A percentile compares a stretch with the other conserved stretches of the same genome.
phyloP scores from a whole-genome alignment of 2,113 vertebrate species.

The Misgurnus anguillicaudatus region DNA sequence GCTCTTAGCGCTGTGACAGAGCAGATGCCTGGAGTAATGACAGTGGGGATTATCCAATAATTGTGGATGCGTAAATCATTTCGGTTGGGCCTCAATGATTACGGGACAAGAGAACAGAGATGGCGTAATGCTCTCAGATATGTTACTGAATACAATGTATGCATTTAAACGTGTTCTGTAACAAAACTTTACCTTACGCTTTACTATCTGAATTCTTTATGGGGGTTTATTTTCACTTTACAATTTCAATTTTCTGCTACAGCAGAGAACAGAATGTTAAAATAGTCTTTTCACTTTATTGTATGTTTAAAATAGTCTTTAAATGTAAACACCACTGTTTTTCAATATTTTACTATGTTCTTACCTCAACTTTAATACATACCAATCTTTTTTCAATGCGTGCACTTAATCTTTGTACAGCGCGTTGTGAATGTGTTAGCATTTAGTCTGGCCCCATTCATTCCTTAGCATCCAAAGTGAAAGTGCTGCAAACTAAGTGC shows the following conservation, averaged over 20 bases:
- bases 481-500: no score
- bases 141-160: conserved; percentile 27
- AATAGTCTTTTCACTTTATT: neutral
- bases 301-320: no score
- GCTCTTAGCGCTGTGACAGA: conserved; percentile 74
- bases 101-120: conserved; percentile 36
- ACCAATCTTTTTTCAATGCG: no score
- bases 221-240: no score
- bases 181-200: conserved; percentile 15
- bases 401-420: no score
- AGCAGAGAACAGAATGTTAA: neutral
- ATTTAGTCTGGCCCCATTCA: no score
- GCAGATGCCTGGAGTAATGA: conserved; percentile 81
- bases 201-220: no score
- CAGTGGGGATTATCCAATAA: conserved; percentile 78
- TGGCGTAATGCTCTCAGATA: neutral
- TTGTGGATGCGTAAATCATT: conserved; percentile 74
- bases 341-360: no score
- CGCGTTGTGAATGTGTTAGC: no score
- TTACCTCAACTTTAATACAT: no score
- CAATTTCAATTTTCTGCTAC: neutral
- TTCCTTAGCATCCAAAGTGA: no score
- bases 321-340: no score
- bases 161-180: conserved; percentile 21
- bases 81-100: conserved; percentile 50